Evolutionary conservation across 2,113 vertebrate genomes (phyloP).

Genomic region (Notechis scutatus): DNA sequence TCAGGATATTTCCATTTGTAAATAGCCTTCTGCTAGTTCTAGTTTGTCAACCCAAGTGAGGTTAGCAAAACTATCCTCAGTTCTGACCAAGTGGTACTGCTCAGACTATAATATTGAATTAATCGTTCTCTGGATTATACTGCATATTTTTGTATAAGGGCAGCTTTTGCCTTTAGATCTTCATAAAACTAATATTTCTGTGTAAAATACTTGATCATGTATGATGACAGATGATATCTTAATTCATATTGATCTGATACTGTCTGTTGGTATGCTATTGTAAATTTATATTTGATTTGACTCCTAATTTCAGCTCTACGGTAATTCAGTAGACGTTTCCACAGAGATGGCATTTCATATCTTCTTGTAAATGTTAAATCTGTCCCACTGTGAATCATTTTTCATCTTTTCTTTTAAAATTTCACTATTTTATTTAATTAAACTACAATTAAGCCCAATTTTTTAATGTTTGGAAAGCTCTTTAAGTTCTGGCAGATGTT

Average conservation of each 20-base stretch:
- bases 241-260: not conserved
- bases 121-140: not conserved
- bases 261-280: not conserved
- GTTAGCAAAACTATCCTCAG: not conserved
- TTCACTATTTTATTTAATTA: not conserved
- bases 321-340: not conserved
- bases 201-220: not conserved
- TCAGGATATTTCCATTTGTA: not conserved
- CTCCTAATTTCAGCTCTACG: not conserved
- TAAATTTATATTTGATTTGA: not conserved
- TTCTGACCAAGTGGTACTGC: not conserved
- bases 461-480: not conserved
- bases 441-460: not conserved
- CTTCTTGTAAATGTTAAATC: not conserved
- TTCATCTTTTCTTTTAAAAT: not conserved
- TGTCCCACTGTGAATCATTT: not conserved
- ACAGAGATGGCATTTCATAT: not conserved
- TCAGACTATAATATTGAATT: not conserved
- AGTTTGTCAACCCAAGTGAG: not conserved
- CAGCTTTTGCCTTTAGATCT: not conserved
- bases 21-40: not conserved
- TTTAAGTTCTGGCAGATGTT: not conserved
- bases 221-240: not conserved
- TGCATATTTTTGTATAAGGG: not conserved
- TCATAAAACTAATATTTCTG: not conserved